phyloP scores from a whole-genome alignment of 2,113 vertebrate genomes.

The Calyptommatus sinebrachiatus region DNA sequence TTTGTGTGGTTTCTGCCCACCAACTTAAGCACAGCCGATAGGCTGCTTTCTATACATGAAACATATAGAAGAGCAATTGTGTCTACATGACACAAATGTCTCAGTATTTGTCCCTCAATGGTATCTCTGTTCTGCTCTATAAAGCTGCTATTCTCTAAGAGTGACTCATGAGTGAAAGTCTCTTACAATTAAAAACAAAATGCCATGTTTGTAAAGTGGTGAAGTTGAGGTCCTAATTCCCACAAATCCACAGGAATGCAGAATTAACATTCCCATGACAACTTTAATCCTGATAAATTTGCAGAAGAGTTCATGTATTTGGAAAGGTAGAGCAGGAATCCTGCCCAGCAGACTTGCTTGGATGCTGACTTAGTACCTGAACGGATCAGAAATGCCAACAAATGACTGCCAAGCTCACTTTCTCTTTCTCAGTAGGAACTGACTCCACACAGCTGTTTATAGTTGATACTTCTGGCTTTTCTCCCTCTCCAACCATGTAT shows the following conservation, averaged over 20 bases:
- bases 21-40: neutral
- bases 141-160: constrained; percentile 31
- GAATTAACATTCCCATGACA: constrained; percentile 27
- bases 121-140: constrained; percentile 25
- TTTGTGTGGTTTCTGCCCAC: neutral
- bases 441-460: neutral
- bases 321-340: neutral
- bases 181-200: constrained; percentile 34
- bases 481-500: neutral
- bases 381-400: neutral
- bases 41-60: neutral
- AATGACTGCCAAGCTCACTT: constrained; percentile 3
- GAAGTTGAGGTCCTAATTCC: constrained; percentile 23
- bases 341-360: constrained; percentile 1
- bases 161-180: constrained; percentile 22
- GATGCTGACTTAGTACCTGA: constrained; percentile 1
- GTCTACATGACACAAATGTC: constrained; percentile 8
- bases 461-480: neutral
- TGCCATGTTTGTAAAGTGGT: constrained; percentile 21
- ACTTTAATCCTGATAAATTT: constrained; percentile 30
- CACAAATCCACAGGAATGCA: constrained; percentile 19
- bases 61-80: constrained; percentile 4
- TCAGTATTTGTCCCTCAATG: constrained; percentile 31
- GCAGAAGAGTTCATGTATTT: constrained; percentile 14
- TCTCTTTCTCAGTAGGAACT: neutral